These are phyloP conservation scores for Cyclophora albipunctata DNA, from an alignment of 2,888 invertebrate species.

Conservation along the genomic window DNA sequence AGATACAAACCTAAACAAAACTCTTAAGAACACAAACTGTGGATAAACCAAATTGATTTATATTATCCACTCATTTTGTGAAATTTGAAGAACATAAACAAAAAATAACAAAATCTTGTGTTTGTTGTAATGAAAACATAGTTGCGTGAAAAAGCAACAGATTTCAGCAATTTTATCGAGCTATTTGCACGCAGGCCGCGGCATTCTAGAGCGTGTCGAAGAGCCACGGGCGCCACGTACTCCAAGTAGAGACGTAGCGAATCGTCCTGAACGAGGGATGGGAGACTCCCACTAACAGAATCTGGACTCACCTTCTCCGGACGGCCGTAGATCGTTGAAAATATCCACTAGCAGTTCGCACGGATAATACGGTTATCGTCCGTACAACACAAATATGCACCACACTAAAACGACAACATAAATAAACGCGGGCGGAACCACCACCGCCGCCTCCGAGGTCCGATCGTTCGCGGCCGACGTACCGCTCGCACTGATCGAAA, in stretches of 20 bases:
- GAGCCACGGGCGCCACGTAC: slow-evolving; percentile 55
- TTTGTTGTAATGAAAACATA: slow-evolving; percentile 3
- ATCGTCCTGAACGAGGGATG: slow-evolving; percentile 32
- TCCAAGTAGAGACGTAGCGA: slow-evolving; percentile 36
- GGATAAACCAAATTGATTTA: no score
- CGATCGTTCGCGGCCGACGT: slow-evolving; percentile 46
- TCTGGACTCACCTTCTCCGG: slow-evolving; percentile 60
- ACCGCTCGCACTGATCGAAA: slow-evolving; percentile 62
- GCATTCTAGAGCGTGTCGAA: slow-evolving; percentile 47
- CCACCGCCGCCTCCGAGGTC: slow-evolving; percentile 34
- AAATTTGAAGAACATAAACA: slow-evolving; percentile 5
- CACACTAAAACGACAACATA: slow-evolving; percentile 75
- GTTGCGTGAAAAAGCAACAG: slow-evolving; percentile 4
- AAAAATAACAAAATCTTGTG: neutral
- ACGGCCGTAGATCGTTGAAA: slow-evolving; percentile 58
- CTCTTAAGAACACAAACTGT: no score
- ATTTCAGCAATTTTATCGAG: slow-evolving; percentile 19
- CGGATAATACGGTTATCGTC: slow-evolving; percentile 73
- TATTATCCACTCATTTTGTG: neutral
- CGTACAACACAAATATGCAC: slow-evolving; percentile 73
- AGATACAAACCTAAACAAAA: slow-evolving; percentile 7
- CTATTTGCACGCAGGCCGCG: slow-evolving; percentile 27
- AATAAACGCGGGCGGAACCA: slow-evolving; percentile 65
- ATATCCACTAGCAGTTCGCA: slow-evolving; percentile 69
- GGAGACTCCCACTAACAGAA: slow-evolving; percentile 37